Evolutionary conservation across 1,140 invertebrate species (phyloP).

Genomic region (Drosophila leontia): DNA sequence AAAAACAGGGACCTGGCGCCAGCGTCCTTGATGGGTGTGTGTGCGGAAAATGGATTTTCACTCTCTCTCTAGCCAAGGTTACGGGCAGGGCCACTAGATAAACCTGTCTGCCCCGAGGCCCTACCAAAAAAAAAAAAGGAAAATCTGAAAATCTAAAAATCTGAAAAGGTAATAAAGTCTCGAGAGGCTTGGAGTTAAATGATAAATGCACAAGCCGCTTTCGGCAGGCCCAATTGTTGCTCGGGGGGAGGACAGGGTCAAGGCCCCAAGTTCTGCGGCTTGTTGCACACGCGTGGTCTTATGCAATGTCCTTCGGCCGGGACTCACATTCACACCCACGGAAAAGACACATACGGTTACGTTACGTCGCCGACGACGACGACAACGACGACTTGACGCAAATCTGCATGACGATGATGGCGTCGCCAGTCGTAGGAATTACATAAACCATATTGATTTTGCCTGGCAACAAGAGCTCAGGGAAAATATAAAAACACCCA

Average conservation of each 20-base stretch:
- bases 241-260: constrained; percentile 48
- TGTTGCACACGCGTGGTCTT: constrained; percentile 68
- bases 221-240: constrained; percentile 44
- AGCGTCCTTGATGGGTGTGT: constrained; percentile 25
- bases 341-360: constrained; percentile 28
- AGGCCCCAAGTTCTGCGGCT: constrained; percentile 49
- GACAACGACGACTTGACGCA: constrained; percentile 57
- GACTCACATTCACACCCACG: constrained; percentile 29
- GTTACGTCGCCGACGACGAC: constrained; percentile 18
- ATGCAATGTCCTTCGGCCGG: constrained; percentile 71
- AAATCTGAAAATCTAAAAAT: constrained; percentile 1
- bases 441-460: constrained; percentile 81
- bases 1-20: constrained; percentile 9
- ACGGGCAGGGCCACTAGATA: constrained; percentile 46
- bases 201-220: constrained; percentile 29
- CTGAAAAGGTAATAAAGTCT: constrained; percentile 24
- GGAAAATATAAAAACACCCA: constrained; percentile 15
- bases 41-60: constrained; percentile 39
- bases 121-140: background rate
- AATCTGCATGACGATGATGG: constrained; percentile 73
- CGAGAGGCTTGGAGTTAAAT: constrained; percentile 19
- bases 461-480: constrained; percentile 38
- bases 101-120: constrained; percentile 9
- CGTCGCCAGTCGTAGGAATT: constrained; percentile 55
- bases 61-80: constrained; percentile 40